Conservation (phyloP, 2,797 vertebrate genomes). For the Dromococcyx pavoninus region DNA sequence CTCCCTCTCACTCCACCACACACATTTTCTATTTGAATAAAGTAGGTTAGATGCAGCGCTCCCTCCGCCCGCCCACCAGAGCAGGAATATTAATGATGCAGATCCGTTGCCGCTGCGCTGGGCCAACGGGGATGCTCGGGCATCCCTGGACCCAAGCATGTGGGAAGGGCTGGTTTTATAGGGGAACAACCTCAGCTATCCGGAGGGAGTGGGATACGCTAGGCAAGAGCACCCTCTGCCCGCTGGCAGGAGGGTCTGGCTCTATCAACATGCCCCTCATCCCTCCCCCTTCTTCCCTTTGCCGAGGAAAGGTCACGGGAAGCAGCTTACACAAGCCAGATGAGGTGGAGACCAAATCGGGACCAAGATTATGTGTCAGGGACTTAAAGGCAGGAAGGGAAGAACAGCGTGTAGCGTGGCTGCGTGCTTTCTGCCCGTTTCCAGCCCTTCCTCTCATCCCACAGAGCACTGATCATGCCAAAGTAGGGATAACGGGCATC, state of each 20-base stretch:
- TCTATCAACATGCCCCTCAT: slow-evolving; percentile 29
- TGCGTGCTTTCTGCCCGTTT: background rate
- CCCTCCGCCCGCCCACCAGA: slow-evolving; percentile 9
- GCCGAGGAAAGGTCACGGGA: slow-evolving; percentile 61
- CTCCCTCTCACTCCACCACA: slow-evolving; percentile 28
- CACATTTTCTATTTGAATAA: slow-evolving; percentile 59
- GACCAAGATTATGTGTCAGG: slow-evolving; percentile 66
- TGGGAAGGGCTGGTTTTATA: background rate
- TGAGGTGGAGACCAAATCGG: slow-evolving; percentile 59
- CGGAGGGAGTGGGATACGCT: slow-evolving; percentile 68
- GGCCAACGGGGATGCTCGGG: background rate
- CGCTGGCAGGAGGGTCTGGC: slow-evolving; percentile 74
- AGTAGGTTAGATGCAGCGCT: slow-evolving; percentile 44
- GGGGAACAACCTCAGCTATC: background rate
- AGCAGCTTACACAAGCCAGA: slow-evolving; percentile 56
- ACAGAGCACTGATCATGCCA: background rate
- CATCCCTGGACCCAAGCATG: background rate
- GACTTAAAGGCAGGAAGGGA: slow-evolving; percentile 6
- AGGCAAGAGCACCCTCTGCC: slow-evolving; percentile 78
- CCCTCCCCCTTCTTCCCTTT: slow-evolving; percentile 48
- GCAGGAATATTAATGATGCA: slow-evolving; percentile 49
- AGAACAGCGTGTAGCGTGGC: background rate
- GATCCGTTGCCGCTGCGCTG: background rate
- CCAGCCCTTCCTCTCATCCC: slow-evolving; percentile 45
- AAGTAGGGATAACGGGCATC: background rate